Conservation (phyloP, 1,140 invertebrate genomes). For the Antheraea mylitta region DNA sequence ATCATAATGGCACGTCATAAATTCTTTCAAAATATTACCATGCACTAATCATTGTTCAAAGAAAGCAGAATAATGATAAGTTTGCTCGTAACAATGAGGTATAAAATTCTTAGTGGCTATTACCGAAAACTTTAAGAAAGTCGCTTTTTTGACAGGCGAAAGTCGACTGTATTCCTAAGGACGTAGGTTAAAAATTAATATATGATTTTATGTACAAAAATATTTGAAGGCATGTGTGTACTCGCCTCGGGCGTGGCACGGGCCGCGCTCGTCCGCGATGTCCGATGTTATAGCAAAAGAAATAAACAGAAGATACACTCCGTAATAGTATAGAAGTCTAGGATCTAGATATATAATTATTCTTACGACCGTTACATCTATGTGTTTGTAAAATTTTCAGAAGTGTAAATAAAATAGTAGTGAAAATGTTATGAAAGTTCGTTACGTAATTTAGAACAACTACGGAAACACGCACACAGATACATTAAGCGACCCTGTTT, state of each 20-base stretch:
- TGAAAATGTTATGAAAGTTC: too few species aligned
- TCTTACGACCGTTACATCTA: too few species aligned
- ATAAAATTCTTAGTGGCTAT: constrained; percentile 40
- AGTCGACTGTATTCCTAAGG: constrained; percentile 7
- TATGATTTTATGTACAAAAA: constrained; percentile 37
- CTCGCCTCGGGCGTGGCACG: constrained; percentile 63
- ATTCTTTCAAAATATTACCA: constrained; percentile 11
- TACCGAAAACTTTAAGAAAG: constrained; percentile 25
- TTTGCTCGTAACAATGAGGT: constrained; percentile 38
- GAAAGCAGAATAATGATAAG: constrained; percentile 30
- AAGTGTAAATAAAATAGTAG: too few species aligned
- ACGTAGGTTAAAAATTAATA: constrained; percentile 16
- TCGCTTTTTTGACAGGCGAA: constrained; percentile 3
- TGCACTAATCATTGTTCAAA: constrained; percentile 22
- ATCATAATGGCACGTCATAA: neutral
- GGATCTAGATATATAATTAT: too few species aligned
- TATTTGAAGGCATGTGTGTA: constrained; percentile 30
- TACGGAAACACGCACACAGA: too few species aligned
- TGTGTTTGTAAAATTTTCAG: too few species aligned
- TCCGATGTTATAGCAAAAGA: neutral
- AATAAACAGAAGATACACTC: neutral
- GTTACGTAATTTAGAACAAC: too few species aligned
- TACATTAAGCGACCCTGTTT: too few species aligned
- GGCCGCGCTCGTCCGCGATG: constrained; percentile 31
- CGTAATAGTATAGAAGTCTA: neutral